phyloP scores from a whole-genome alignment of 1,140 invertebrate species.

The Saccostrea cuccullata region DNA sequence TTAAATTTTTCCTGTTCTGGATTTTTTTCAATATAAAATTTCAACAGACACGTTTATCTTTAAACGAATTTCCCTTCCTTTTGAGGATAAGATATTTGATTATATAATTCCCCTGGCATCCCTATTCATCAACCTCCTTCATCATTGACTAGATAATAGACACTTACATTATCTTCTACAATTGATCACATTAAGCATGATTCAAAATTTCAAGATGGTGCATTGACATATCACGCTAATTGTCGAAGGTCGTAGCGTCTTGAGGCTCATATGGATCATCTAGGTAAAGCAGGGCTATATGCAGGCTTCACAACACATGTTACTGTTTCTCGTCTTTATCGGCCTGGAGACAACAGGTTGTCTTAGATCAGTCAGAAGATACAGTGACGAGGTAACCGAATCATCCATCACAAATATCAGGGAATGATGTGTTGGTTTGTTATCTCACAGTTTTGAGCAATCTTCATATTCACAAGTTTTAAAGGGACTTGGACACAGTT shows the following conservation, averaged over 20 bases:
- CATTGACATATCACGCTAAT: neutral
- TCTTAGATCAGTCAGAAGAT: neutral
- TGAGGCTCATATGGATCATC: neutral
- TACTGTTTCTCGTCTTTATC: neutral
- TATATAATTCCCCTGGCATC: neutral
- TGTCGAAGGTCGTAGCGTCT: neutral
- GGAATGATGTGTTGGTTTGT: too few relatives aligned
- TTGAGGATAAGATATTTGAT: too few relatives aligned
- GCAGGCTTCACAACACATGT: neutral
- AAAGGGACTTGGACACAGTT: too few relatives aligned
- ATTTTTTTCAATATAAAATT: too few relatives aligned
- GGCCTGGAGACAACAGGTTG: neutral
- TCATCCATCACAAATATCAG: neutral
- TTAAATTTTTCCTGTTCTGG: too few relatives aligned
- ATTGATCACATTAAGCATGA: slow-evolving; percentile 15
- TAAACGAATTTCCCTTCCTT: too few relatives aligned
- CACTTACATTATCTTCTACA: neutral
- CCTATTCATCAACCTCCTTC: neutral
- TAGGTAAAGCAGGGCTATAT: neutral
- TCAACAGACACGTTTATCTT: too few relatives aligned
- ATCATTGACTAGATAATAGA: neutral
- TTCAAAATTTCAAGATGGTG: neutral
- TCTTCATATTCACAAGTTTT: neutral
- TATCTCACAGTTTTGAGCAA: neutral
- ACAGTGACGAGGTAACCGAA: neutral